A percentile compares a stretch with the other conserved stretches of the same genome.
These are phyloP conservation scores for Acanthiza pusilla DNA, from an alignment of 2,797 vertebrate genomes.

Conservation along the genomic window DNA sequence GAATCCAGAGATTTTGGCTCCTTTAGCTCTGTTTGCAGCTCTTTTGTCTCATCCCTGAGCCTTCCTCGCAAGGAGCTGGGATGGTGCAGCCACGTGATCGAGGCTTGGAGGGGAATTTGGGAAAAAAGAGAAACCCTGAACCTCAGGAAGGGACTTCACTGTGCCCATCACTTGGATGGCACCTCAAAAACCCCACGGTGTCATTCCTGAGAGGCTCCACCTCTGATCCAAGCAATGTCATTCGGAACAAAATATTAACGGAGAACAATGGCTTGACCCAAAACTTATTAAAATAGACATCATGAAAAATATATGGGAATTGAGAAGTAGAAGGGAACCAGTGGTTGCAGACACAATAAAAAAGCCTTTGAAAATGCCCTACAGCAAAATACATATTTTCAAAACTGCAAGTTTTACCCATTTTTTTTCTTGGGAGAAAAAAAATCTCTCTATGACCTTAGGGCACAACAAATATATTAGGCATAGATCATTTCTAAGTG, in stretches of 20 bases:
- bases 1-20: constrained; percentile 30
- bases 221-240: not conserved
- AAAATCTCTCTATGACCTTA: constrained; percentile 13
- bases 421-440: not conserved
- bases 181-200: not conserved
- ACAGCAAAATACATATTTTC: constrained; percentile 68
- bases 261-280: constrained; percentile 9
- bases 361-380: constrained; percentile 65
- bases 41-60: not conserved
- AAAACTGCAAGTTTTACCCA: constrained; percentile 47
- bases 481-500: constrained; percentile 64
- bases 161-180: not conserved
- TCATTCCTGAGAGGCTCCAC: not conserved
- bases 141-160: not conserved
- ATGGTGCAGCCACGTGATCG: not conserved
- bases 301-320: constrained; percentile 68
- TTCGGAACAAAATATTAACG: not conserved
- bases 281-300: constrained; percentile 64
- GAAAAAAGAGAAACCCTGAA: not conserved
- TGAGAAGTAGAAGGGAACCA: constrained; percentile 52
- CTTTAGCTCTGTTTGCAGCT: not conserved
- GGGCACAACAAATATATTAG: constrained; percentile 10
- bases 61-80: not conserved
- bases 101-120: not conserved
- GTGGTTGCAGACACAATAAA: constrained; percentile 62